Base-by-base conservation (phyloP, 1,140 invertebrate species). In the Drosophila malerkotliana region DNA sequence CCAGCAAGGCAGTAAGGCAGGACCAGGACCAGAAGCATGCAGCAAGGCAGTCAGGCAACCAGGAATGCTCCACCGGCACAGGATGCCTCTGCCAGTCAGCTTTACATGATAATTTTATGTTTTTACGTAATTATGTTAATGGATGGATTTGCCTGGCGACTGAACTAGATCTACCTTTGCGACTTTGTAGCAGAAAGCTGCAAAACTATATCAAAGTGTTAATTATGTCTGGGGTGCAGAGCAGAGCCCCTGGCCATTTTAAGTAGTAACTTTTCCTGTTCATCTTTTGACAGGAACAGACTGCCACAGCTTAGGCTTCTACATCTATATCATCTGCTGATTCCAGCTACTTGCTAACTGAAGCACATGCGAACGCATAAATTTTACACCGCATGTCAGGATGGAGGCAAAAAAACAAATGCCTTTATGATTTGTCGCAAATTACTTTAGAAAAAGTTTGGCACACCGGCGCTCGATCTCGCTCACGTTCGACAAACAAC, bases 41-140 rank as follows among this genome's bases (percentile, higher is more conserved):
- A 2, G 21, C 21, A 1, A 21, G 21, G 21, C 21, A 21, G 21
- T 7, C 0, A 28, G 26, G 5, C 26, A 28, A 9, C 9, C 44
- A 51, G 60, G 41, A 60, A 72, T 64, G 41, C 41, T 44, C 41
- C 15, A 18, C 15, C 39, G 15, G 39, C 41, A 57, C 37, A 67
- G 73, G 73, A 61, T 73, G 69, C 69, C 66, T 18, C 45, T 47
- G 60, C 15, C 59, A 41, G 61, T 54, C 61, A 69, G 71, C 51
- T 69, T 77, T 82, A 79, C 84, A 89, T 74, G 79, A 88, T 88
- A 88, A 87, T 87, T 87, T 87, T 55, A 77, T 83, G 72, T 83
- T 88, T 87, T 77, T 83, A 79, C 63, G 59, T 88, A 88, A 88
- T 88, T 79, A 88, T 88, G 79, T 88, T 88, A 83, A 83, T 88